phyloP scores from a whole-genome alignment of 2,888 invertebrate genomes.

The Perizoma flavofasciatum region DNA sequence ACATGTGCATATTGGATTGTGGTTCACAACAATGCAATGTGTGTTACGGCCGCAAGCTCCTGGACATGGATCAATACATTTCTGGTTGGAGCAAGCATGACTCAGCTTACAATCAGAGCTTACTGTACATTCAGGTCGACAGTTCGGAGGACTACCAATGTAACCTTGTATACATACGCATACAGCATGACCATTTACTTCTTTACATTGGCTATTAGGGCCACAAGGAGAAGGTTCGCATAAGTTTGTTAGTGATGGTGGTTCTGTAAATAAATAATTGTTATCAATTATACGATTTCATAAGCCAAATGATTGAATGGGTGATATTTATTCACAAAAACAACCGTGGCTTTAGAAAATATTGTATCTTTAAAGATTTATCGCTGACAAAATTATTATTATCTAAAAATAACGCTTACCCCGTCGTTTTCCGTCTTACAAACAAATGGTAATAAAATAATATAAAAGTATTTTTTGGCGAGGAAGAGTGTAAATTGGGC shows the following conservation, averaged over 20 bases:
- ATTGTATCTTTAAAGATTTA: too few species aligned
- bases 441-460: too few species aligned
- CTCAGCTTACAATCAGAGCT: conserved; percentile 88
- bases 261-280: conserved; percentile 50
- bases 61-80: conserved; percentile 90
- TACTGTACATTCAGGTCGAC: conserved; percentile 90
- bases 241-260: conserved; percentile 50
- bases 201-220: conserved; percentile 88
- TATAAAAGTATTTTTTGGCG: too few species aligned
- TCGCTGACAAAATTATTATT: too few species aligned
- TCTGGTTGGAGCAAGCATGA: conserved; percentile 89
- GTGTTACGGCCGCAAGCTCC: conserved; percentile 88
- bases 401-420: too few species aligned
- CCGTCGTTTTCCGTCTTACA: too few species aligned
- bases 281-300: too few species aligned
- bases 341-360: too few species aligned
- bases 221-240: conserved; percentile 85
- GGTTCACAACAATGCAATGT: conserved; percentile 85
- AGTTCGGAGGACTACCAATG: conserved; percentile 88
- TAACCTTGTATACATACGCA: conserved; percentile 89
- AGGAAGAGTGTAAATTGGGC: too few species aligned
- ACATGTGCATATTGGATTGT: conserved; percentile 88
- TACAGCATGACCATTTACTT: conserved; percentile 86
- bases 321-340: too few species aligned
- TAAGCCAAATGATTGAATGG: too few species aligned